Evolutionary conservation across 2,888 invertebrate genomes (phyloP), one percentile per base, ranked within the genome.

Genomic region (Coelopa pilipes): DNA sequence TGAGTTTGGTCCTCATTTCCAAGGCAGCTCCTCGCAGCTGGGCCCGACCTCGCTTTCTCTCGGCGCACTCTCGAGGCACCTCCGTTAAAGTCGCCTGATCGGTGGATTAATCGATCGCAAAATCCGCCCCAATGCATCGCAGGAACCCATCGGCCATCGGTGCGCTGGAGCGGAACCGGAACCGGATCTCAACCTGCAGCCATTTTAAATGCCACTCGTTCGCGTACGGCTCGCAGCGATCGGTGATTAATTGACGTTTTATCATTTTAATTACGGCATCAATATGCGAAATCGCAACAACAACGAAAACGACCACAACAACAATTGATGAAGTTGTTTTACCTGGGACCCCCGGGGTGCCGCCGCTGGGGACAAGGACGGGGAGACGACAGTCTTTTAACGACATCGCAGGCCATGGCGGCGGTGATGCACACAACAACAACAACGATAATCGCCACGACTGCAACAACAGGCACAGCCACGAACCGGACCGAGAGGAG

Each of bases 181-280:
- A 34, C 34, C 34, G 34, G 34, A 34, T 34, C 34, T 34, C 4
- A 34, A 7, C 34, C 34, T 34, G 34, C 7, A 7, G 34, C 34
- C 34, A 34, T 34, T 19, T 59, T 59, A 12, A 59, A 21, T 12
- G 57, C 57, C 11, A 59, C 19, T 17, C 57, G 57, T 59, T 59
- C 24, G 19, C 15, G 45, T 34, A 24, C 24, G 3, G 15, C n/a
- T 70, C 7, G 4, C n/a, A 50, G 15, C 70, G 19, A 70, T 70
- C 59, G 47, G 24, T 34, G n/a, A 1, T 74, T 75, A 75, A 75
- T 76, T 76, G 76, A 49, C 74, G 74, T 75, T 78, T 76, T 77
- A 76, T 76, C 76, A 78, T 77, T 67, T 77, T 78, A 78, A 78
- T 77, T 77, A 75, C 70, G 75, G 74, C 76, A 76, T 78, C 76